phyloP scores from a whole-genome alignment of 2,113 vertebrate species.

The Poecile atricapillus region DNA sequence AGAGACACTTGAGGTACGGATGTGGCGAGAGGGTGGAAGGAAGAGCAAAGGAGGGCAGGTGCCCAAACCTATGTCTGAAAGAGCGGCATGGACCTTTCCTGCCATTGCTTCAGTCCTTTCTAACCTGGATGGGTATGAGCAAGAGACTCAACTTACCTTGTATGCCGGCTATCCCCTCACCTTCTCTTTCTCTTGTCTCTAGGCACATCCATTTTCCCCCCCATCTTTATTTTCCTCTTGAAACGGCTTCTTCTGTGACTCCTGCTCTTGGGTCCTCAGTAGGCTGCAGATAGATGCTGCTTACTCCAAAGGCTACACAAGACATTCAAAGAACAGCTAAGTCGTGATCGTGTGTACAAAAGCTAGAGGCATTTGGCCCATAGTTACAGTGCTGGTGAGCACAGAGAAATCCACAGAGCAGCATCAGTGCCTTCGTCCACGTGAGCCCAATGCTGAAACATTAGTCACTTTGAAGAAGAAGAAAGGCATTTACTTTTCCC shows the following conservation, averaged over 20 bases:
- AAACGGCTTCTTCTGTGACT: neutral
- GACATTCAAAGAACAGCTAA: neutral
- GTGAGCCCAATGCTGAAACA: neutral
- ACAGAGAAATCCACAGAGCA: neutral
- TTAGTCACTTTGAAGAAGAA: constrained; percentile 24
- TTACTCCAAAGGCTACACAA: constrained; percentile 11
- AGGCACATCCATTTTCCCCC: constrained; percentile 19
- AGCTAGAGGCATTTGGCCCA: neutral
- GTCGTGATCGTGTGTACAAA: neutral
- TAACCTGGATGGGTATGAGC: neutral
- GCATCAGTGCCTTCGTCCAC: neutral
- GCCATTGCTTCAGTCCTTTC: neutral
- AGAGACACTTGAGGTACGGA: neutral
- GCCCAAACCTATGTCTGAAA: neutral
- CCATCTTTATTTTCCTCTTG: constrained; percentile 17
- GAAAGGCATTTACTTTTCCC: constrained; percentile 43
- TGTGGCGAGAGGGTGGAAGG: neutral
- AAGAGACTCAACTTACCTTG: constrained; percentile 59
- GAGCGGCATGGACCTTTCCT: neutral
- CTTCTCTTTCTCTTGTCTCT: constrained; percentile 46
- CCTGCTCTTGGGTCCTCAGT: neutral
- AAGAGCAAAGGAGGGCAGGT: neutral
- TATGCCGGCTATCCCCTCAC: neutral
- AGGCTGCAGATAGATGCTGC: neutral
- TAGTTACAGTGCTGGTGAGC: neutral